Evolutionary conservation across 2,888 invertebrate species (phyloP).

Genomic region (Acanthoscelides obtectus): DNA sequence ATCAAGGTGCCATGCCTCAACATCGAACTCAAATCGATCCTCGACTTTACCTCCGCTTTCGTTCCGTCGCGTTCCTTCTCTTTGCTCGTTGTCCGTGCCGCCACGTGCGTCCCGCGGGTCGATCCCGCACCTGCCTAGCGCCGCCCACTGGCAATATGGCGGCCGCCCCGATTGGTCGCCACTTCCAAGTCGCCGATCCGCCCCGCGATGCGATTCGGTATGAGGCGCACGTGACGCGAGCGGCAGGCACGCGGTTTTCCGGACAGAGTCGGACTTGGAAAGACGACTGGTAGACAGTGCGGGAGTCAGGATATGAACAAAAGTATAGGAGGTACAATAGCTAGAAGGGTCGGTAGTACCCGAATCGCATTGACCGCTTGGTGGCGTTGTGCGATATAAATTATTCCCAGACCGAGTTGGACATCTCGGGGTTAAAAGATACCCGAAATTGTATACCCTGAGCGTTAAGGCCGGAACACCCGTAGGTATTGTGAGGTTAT

Average conservation of each 20-base stretch:
- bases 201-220: conserved; percentile 6
- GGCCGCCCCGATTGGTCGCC: conserved; percentile 58
- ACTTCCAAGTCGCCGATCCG: conserved; percentile 42
- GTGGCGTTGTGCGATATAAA: too few relatives aligned
- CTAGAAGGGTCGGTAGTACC: too few relatives aligned
- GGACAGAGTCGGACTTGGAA: not conserved
- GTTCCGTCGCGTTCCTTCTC: conserved; percentile 35
- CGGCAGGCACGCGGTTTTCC: not conserved
- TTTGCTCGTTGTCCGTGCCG: conserved; percentile 38
- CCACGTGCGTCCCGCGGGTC: conserved; percentile 1
- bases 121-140: conserved; percentile 28
- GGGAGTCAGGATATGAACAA: not conserved
- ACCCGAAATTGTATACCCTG: too few relatives aligned
- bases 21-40: conserved; percentile 5
- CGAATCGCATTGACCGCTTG: too few relatives aligned
- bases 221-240: conserved; percentile 1
- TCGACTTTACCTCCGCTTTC: conserved; percentile 8
- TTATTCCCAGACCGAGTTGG: too few relatives aligned
- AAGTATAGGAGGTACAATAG: not conserved
- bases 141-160: conserved; percentile 66
- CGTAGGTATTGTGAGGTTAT: too few relatives aligned
- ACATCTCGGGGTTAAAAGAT: too few relatives aligned
- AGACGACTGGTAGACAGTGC: not conserved
- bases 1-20: conserved; percentile 6
- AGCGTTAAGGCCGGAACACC: too few relatives aligned